Evolutionary conservation across 1,140 invertebrate species (phyloP).

Genomic region (Ylistrum balloti): DNA sequence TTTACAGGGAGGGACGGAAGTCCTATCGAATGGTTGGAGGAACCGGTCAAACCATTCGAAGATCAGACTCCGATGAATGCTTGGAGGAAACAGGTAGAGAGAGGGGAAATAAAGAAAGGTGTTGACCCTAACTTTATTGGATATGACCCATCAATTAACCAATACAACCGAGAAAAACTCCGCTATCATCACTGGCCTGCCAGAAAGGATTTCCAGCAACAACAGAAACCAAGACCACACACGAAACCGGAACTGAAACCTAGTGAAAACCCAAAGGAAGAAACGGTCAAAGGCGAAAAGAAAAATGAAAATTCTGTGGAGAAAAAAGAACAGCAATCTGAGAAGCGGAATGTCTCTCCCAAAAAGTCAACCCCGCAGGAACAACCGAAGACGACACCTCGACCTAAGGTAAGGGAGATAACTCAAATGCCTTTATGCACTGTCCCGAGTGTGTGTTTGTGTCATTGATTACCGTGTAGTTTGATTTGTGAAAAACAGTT

Average conservation of each 20-base stretch:
- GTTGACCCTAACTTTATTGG: slow-evolving; percentile 50
- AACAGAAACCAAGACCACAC: not conserved
- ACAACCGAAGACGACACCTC: not conserved
- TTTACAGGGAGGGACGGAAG: not conserved
- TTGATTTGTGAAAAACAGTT: not conserved
- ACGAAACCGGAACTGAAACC: not conserved
- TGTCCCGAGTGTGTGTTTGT: not conserved
- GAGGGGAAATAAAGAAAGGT: not conserved
- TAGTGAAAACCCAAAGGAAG: not conserved
- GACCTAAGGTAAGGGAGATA: slow-evolving; percentile 10
- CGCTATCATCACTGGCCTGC: slow-evolving; percentile 60
- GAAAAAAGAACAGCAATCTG: not conserved
- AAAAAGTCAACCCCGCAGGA: not conserved
- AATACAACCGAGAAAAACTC: slow-evolving; percentile 52
- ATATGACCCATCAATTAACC: slow-evolving; percentile 54
- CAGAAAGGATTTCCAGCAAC: not conserved
- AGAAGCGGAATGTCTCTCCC: not conserved
- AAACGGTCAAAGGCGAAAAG: not conserved
- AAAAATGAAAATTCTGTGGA: not conserved
- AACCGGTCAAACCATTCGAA: not conserved
- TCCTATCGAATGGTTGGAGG: not conserved
- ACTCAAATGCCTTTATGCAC: not conserved
- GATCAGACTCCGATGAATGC: slow-evolving; percentile 43
- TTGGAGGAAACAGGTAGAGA: not conserved
- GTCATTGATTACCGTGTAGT: not conserved